These are phyloP conservation scores for Penaeus vannamei DNA, from an alignment of 1,140 invertebrate genomes.

Conservation along the genomic window DNA sequence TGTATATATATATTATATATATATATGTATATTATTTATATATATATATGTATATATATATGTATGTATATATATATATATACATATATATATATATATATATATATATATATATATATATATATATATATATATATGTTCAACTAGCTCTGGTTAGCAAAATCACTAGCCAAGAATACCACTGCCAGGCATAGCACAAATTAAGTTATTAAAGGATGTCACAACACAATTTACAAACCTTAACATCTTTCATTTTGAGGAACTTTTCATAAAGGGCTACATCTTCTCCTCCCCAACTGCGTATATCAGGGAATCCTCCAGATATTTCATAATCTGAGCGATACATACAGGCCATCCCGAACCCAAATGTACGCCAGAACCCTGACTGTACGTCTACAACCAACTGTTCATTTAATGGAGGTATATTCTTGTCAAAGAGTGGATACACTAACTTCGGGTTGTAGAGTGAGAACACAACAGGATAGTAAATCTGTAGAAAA, in stretches of 20 bases:
- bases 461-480: slow-evolving; percentile 52
- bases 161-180: no score
- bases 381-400: slow-evolving; percentile 34
- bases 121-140: no score
- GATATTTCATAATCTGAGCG: slow-evolving; percentile 10
- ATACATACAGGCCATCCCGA: slow-evolving; percentile 45
- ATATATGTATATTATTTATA: no score
- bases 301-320: slow-evolving; percentile 43
- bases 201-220: no score
- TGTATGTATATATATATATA: no score
- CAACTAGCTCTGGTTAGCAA: no score
- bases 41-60: no score
- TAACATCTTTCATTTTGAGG: slow-evolving; percentile 23
- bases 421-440: slow-evolving; percentile 34
- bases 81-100: no score
- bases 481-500: slow-evolving; percentile 49
- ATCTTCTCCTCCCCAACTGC: slow-evolving; percentile 52
- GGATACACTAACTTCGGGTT: slow-evolving; percentile 51
- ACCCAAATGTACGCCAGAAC: slow-evolving; percentile 47
- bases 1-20: no score
- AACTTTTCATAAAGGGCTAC: slow-evolving; percentile 45
- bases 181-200: no score
- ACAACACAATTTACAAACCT: slow-evolving; percentile 4
- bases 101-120: no score
- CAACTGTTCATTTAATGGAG: slow-evolving; percentile 22